phyloP scores from a whole-genome alignment of 2,113 vertebrate species.

The Vireo altiloquus region DNA sequence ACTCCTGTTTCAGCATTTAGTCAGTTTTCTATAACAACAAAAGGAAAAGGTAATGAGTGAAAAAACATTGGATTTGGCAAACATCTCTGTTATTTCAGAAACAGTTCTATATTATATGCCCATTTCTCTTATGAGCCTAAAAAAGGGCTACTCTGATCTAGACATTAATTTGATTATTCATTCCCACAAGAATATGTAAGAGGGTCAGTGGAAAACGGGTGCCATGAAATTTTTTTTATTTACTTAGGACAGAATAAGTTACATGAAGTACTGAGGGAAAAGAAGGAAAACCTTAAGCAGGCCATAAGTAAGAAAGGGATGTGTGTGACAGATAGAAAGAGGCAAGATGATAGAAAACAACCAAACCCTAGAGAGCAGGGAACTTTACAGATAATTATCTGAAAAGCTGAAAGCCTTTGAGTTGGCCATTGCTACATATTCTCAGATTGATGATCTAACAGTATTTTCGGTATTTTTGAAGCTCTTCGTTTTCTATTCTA shows the following conservation, averaged over 20 bases:
- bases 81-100: background rate
- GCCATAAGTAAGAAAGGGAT: background rate
- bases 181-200: background rate
- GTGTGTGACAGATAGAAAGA: background rate
- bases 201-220: background rate
- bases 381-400: background rate
- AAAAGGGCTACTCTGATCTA: background rate
- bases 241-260: background rate
- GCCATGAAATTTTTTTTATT: background rate
- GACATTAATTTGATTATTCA: background rate
- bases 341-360: background rate
- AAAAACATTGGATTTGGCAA: background rate
- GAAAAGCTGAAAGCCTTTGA: background rate
- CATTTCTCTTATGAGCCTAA: background rate
- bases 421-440: background rate
- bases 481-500: background rate
- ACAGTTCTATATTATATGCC: background rate
- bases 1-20: background rate
- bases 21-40: background rate
- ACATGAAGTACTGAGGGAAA: background rate
- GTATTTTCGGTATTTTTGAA: background rate
- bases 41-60: background rate
- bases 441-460: background rate
- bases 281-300: background rate
- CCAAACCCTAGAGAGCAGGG: background rate